Evolutionary conservation across 2,888 invertebrate species (phyloP).

Genomic region (Craniophora ligustri): DNA sequence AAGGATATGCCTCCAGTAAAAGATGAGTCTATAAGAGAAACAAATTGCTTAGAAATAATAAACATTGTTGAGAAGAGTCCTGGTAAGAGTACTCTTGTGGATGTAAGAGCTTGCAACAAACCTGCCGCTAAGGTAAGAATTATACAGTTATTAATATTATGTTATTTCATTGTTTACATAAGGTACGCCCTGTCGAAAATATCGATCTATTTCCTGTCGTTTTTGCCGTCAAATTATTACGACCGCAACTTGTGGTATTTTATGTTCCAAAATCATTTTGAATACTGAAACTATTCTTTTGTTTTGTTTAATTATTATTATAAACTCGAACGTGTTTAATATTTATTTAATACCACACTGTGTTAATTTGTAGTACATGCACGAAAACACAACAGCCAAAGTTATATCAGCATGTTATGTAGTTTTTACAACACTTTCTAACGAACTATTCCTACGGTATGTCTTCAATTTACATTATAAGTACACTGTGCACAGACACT

Average conservation of each 20-base stretch:
- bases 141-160: slow-evolving; percentile 1
- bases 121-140: slow-evolving; percentile 90
- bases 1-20: slow-evolving; percentile 87
- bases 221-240: slow-evolving; percentile 9
- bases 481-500: slow-evolving; percentile 10
- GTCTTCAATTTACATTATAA: slow-evolving; percentile 5
- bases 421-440: slow-evolving; percentile 46
- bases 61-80: slow-evolving; percentile 85
- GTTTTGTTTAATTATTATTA: slow-evolving; percentile 1
- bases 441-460: slow-evolving; percentile 21
- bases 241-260: slow-evolving; percentile 24
- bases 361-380: slow-evolving; percentile 4
- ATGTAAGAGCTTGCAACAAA: slow-evolving; percentile 91
- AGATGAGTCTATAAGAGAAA: slow-evolving; percentile 84
- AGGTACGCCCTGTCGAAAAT: slow-evolving; percentile 7
- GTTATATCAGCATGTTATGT: slow-evolving; percentile 41
- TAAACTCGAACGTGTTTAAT: background rate
- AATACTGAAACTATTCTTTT: slow-evolving; percentile 1
- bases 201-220: slow-evolving; percentile 25
- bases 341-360: background rate
- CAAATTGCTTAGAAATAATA: slow-evolving; percentile 83
- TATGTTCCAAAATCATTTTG: slow-evolving; percentile 16
- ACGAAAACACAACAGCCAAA: slow-evolving; percentile 14
- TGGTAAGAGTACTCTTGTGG: slow-evolving; percentile 86
- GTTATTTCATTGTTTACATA: background rate